A percentile compares a stretch with the other conserved stretches of the same genome.
Evolutionary conservation across 2,797 vertebrate genomes (phyloP).

Genomic region (Lagocephalus sceleratus): DNA sequence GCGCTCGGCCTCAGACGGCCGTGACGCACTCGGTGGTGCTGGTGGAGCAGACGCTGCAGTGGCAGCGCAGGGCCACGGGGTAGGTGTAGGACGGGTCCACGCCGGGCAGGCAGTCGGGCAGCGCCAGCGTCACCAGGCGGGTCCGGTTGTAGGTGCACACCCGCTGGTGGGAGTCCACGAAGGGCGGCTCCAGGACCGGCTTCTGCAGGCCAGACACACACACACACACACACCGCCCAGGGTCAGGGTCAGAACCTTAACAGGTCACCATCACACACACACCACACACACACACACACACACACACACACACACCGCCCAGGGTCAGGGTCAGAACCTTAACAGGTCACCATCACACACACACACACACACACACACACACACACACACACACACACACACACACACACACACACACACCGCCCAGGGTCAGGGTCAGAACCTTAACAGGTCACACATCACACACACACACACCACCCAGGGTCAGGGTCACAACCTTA

Average conservation of each 20-base stretch:
- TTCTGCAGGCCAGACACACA: slow-evolving; percentile 71
- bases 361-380: background rate
- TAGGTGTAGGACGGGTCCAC: slow-evolving; percentile 86
- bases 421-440: too few relatives aligned
- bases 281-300: background rate
- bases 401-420: slow-evolving; percentile 5
- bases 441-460: too few relatives aligned
- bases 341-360: background rate
- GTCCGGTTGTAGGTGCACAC: slow-evolving; percentile 92
- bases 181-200: slow-evolving; percentile 85
- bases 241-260: background rate
- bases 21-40: slow-evolving; percentile 87
- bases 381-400: slow-evolving; percentile 9
- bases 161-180: slow-evolving; percentile 84
- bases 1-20: slow-evolving; percentile 53
- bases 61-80: slow-evolving; percentile 84
- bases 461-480: background rate
- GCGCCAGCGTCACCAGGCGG: slow-evolving; percentile 78
- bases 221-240: too few relatives aligned
- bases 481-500: too few relatives aligned
- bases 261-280: too few relatives aligned
- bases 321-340: too few relatives aligned
- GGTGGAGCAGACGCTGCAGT: slow-evolving; percentile 86
- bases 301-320: too few relatives aligned
- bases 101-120: slow-evolving; percentile 77